These are phyloP conservation scores for Drosophila willistoni DNA, from an alignment of 1,140 invertebrate genomes.

Conservation along the genomic window DNA sequence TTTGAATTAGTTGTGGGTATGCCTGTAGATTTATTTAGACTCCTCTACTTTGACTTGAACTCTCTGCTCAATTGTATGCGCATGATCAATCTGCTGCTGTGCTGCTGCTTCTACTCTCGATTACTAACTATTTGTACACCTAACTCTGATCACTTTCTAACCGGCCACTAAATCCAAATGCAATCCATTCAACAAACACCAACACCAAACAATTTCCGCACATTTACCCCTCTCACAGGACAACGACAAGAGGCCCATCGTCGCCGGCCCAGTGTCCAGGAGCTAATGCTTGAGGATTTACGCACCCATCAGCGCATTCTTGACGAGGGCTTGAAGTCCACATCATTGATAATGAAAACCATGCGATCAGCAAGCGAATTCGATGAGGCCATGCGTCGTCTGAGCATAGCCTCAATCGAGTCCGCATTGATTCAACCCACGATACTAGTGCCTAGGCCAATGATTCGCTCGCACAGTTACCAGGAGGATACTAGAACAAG, in stretches of 20 bases:
- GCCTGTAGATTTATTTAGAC: conserved; percentile 64
- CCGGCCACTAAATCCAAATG: conserved; percentile 34
- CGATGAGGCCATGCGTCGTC: conserved; percentile 80
- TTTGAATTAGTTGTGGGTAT: conserved; percentile 38
- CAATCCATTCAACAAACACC: conserved; percentile 63
- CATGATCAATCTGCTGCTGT: conserved; percentile 55
- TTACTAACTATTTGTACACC: conserved; percentile 41
- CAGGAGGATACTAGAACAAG: conserved; percentile 54
- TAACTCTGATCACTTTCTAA: conserved; percentile 45
- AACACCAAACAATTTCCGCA: conserved; percentile 78
- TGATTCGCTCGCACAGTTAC: conserved; percentile 75
- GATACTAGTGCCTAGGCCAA: conserved; percentile 71
- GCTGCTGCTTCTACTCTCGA: conserved; percentile 43
- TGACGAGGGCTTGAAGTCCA: conserved; percentile 79
- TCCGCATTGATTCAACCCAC: conserved; percentile 62
- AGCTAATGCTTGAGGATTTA: conserved; percentile 71
- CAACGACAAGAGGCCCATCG: conserved; percentile 23
- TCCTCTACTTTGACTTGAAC: conserved; percentile 71
- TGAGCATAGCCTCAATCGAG: conserved; percentile 79
- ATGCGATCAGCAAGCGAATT: conserved; percentile 80
- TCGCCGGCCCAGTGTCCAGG: conserved; percentile 67
- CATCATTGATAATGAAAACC: conserved; percentile 80
- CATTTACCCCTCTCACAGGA: conserved; percentile 59
- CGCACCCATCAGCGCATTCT: conserved; percentile 75
- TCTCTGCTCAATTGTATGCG: conserved; percentile 47